Conservation (phyloP, 2,888 invertebrate genomes). For the Cephus spinipes region DNA sequence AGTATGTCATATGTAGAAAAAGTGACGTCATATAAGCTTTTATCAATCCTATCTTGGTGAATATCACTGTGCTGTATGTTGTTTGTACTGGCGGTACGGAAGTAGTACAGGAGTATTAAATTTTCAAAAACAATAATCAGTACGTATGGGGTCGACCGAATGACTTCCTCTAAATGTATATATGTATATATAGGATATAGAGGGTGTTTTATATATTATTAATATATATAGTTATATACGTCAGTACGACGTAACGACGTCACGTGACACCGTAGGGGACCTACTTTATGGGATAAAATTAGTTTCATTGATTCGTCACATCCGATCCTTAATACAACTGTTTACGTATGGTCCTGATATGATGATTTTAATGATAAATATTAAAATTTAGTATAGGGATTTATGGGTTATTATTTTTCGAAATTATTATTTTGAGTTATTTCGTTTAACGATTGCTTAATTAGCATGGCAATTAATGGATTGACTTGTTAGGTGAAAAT, state of each 20-base stretch:
- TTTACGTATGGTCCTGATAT: background rate
- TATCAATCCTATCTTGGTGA: too few relatives aligned
- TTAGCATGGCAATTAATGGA: background rate
- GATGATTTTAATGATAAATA: background rate
- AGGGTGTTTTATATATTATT: background rate
- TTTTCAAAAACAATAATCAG: too few relatives aligned
- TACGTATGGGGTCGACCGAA: background rate
- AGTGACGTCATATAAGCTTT: too few relatives aligned
- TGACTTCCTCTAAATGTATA: background rate
- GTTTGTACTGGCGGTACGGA: too few relatives aligned
- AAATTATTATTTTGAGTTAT: too few relatives aligned
- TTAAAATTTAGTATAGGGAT: background rate
- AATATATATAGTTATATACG: background rate
- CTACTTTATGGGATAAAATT: background rate
- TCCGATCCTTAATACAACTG: background rate
- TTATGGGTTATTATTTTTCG: too few relatives aligned
- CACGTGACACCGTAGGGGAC: background rate
- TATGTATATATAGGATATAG: background rate
- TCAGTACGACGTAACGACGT: background rate
- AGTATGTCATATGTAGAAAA: too few relatives aligned
- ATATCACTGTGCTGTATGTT: too few relatives aligned
- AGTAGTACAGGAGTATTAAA: too few relatives aligned
- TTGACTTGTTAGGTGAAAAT: background rate
- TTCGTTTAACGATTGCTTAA: background rate
- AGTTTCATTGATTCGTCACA: background rate